Conservation (phyloP, 2,113 vertebrate species). For the Sorex fumeus region DNA sequence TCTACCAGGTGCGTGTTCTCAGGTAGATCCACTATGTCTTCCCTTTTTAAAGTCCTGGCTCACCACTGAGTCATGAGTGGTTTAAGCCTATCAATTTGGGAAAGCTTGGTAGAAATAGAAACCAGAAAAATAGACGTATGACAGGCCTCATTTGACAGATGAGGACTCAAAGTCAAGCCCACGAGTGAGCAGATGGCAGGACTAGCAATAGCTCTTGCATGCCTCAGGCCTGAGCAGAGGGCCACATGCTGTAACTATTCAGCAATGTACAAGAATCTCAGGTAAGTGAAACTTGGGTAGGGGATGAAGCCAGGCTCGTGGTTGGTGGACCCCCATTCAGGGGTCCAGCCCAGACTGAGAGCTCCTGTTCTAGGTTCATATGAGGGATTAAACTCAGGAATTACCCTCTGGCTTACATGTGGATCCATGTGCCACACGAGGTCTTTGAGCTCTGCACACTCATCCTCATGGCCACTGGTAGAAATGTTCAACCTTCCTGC, state of each 20-base stretch:
- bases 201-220: background rate
- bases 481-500: background rate
- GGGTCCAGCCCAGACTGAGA: background rate
- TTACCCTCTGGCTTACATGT: background rate
- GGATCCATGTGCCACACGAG: too few relatives aligned
- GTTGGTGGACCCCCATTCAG: background rate
- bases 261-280: background rate
- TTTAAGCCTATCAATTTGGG: background rate
- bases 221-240: fast-evolving
- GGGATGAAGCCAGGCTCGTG: too few relatives aligned
- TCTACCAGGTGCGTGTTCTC: background rate
- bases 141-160: background rate
- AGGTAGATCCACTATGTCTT: background rate
- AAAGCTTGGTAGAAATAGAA: background rate
- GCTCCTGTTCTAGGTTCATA: background rate
- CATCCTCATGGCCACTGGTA: background rate
- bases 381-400: background rate
- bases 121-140: background rate
- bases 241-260: background rate
- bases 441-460: fast-evolving
- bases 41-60: background rate
- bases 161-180: background rate
- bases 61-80: background rate
- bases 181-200: background rate
- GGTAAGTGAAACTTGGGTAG: background rate